phyloP scores from a whole-genome alignment of 1,140 invertebrate species.

The Lethrus apterus region DNA sequence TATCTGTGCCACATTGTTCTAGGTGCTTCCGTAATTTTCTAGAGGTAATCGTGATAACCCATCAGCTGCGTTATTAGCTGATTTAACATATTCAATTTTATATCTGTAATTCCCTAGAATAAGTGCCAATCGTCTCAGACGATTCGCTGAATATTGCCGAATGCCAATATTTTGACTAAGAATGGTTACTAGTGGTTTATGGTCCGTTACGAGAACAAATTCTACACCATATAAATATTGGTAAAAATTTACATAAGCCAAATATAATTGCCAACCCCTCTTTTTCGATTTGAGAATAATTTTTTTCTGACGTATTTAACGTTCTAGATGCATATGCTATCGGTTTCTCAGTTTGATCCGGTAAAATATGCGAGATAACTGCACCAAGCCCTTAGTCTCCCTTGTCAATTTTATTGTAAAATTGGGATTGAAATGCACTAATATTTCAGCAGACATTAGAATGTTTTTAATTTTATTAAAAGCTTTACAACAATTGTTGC shows the following conservation, averaged over 20 bases:
- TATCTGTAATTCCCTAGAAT: constrained; percentile 8
- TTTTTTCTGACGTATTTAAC: constrained; percentile 41
- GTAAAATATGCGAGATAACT: constrained; percentile 23
- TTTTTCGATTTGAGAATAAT: constrained; percentile 47
- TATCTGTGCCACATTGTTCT: no score
- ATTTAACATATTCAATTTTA: constrained; percentile 16
- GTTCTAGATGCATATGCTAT: constrained; percentile 43
- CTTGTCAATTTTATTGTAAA: no score
- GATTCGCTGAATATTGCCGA: constrained; percentile 11
- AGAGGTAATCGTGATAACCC: neutral
- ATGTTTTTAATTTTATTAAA: constrained; percentile 29
- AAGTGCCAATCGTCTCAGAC: constrained; percentile 10
- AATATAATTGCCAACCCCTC: constrained; percentile 48
- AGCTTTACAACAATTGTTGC: constrained; percentile 21
- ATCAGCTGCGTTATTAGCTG: no score
- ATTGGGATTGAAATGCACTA: constrained; percentile 28
- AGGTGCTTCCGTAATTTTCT: no score
- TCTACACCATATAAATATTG: constrained; percentile 45
- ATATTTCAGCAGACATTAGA: constrained; percentile 25
- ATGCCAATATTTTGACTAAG: constrained; percentile 35
- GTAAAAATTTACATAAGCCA: constrained; percentile 47
- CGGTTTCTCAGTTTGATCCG: constrained; percentile 36
- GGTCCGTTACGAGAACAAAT: constrained; percentile 46
- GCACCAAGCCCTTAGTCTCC: constrained; percentile 29
- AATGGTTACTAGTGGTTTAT: constrained; percentile 44